Percentiles rank a stretch among this genome's conserved stretches.
Evolutionary conservation across 2,888 invertebrate genomes (phyloP).

Genomic region (Meteorus colon): DNA sequence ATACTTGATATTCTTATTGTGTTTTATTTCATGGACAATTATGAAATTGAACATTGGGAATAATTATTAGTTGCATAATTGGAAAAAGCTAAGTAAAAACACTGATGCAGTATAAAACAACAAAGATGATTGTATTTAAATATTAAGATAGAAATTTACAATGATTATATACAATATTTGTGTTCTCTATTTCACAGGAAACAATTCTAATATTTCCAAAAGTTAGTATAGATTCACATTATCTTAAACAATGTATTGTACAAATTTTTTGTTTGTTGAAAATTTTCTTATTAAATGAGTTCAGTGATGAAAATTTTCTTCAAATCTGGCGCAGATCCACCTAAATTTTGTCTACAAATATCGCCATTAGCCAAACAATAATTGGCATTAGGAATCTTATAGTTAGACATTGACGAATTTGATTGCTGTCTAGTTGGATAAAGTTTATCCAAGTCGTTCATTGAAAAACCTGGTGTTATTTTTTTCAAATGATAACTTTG

Average conservation of each 20-base stretch:
- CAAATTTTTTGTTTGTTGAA: slow-evolving; percentile 9
- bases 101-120: background rate
- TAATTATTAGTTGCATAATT: too few relatives aligned
- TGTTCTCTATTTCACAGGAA: slow-evolving; percentile 17
- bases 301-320: slow-evolving; percentile 76
- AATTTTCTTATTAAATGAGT: slow-evolving; percentile 64
- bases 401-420: slow-evolving; percentile 69
- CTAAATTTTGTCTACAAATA: slow-evolving; percentile 70
- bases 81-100: too few relatives aligned
- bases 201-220: slow-evolving; percentile 13
- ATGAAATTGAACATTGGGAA: too few relatives aligned
- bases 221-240: background rate
- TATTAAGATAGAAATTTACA: slow-evolving; percentile 68
- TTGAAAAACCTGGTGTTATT: slow-evolving; percentile 67
- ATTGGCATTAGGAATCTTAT: slow-evolving; percentile 68
- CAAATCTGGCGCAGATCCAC: slow-evolving; percentile 76
- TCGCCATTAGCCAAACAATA: slow-evolving; percentile 70
- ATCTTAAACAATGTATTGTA: background rate
- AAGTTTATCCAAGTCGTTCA: slow-evolving; percentile 71
- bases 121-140: slow-evolving; percentile 55
- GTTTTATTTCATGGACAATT: too few relatives aligned
- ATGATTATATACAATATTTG: slow-evolving; percentile 63
- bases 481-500: slow-evolving; percentile 67
- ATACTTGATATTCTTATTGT: too few relatives aligned
- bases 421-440: slow-evolving; percentile 54